Percentiles rank a stretch among this genome's conserved stretches.
Conservation (phyloP, 2,888 invertebrate species). For the Oligia strigilis region DNA sequence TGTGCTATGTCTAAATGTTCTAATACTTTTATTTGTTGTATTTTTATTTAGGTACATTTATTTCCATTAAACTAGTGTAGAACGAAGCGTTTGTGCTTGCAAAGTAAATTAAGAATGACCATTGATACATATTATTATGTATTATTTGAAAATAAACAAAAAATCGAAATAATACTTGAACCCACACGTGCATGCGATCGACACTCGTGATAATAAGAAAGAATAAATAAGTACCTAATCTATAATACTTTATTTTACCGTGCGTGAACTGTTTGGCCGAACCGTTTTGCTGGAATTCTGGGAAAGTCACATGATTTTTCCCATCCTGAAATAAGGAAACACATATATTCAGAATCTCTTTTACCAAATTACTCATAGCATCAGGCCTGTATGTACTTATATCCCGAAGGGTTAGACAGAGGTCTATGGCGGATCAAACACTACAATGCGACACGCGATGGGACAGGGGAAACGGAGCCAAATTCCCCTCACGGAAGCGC, state of each 20-base stretch:
- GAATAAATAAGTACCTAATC: conserved; percentile 91
- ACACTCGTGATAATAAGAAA: conserved; percentile 89
- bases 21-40: conserved; percentile 46
- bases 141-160: conserved; percentile 67
- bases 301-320: conserved; percentile 97
- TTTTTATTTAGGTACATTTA: conserved; percentile 48
- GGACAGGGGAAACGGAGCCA: neutral
- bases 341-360: neutral
- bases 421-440: neutral
- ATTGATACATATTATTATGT: conserved; percentile 52
- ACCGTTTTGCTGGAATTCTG: conserved; percentile 97
- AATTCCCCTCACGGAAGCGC: neutral
- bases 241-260: conserved; percentile 94
- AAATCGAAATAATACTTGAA: conserved; percentile 79
- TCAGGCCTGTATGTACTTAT: neutral
- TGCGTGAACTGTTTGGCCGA: conserved; percentile 96
- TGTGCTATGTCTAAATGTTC: conserved; percentile 59
- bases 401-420: neutral
- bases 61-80: conserved; percentile 69
- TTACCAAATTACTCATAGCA: neutral
- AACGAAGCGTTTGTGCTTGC: conserved; percentile 79
- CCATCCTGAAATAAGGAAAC: conserved; percentile 92
- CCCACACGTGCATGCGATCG: conserved; percentile 90
- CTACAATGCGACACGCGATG: neutral
- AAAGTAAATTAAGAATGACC: conserved; percentile 75